Base-by-base conservation (phyloP, 2,888 invertebrate species). In the Andrena hattorfiana region DNA sequence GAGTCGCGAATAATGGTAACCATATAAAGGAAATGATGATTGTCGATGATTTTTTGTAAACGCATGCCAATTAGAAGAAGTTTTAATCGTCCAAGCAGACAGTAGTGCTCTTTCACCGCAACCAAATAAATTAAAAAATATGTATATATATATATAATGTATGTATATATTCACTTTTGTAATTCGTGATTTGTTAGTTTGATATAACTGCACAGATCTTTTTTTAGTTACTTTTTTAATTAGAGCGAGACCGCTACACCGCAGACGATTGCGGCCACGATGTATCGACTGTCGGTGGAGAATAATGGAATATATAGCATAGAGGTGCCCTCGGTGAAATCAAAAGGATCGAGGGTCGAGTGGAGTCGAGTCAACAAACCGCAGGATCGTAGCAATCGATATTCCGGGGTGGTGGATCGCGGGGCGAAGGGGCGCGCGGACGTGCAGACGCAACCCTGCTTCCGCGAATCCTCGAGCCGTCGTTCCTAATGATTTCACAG, bases 21-120 rank as follows among this genome's bases (percentile, higher is more conserved):
- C 88, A 77, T 81, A 85, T 72, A 68, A 77, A 56, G 56, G 82
- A 74, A 73, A 85, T 86, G 89, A 86, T 87, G 85, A 89, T 85
- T 56, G 85, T 83, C 85, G 71, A 91, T 91, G 90, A 90, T 89
- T 86, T 82, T 56, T 90, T 87, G 87, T 88, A 91, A 56, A 89
- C 92, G 93, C 94, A 94, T 94, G 94, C 94, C 93, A 94, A 94
- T 94, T 94, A 93, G 92, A 92, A 93, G 92, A 93, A 91, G 91
- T 91, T 92, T 81, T 91, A 91, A 93, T 93, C 90, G 93, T 93
- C 90, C 92, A 93, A 92, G 92, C 91, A 91, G 93, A 93, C 91
- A 93, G 93, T 93, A 93, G 93, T 94, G 93, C 93, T 91, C 92
- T 93, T 93, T 92, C 92, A 94, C 94, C 94, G 92, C 93, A 94